phyloP scores from a whole-genome alignment of 2,797 vertebrate genomes.

The Odontamblyopus lacepedii region DNA sequence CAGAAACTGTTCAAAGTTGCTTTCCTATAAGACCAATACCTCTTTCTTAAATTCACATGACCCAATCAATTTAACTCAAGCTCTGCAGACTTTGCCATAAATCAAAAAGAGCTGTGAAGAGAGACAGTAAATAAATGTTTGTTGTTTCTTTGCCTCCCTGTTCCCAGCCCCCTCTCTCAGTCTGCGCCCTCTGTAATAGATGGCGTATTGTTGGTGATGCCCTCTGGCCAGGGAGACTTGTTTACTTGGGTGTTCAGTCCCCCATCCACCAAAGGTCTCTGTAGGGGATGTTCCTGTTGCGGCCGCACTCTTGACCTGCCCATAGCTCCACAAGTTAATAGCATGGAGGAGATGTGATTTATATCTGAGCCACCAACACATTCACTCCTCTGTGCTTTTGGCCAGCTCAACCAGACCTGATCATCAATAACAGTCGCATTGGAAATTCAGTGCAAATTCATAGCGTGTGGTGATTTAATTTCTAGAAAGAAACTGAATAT shows the following conservation, averaged over 20 bases:
- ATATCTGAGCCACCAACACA: constrained; percentile 73
- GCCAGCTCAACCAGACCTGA: constrained; percentile 51
- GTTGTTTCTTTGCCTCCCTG: constrained; percentile 68
- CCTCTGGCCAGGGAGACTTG: constrained; percentile 77
- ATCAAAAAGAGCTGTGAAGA: constrained; percentile 70
- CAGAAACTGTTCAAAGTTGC: constrained; percentile 31
- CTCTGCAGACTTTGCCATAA: constrained; percentile 60
- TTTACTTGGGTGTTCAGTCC: constrained; percentile 75
- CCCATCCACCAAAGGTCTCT: constrained; percentile 70
- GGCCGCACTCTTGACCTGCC: constrained; percentile 65
- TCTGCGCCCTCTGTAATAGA: constrained; percentile 71
- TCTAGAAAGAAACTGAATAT: constrained; percentile 53
- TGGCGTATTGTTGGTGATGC: constrained; percentile 71
- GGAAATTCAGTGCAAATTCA: constrained; percentile 71
- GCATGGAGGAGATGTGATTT: constrained; percentile 72
- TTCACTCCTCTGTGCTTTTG: constrained; percentile 65
- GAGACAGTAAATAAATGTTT: constrained; percentile 79
- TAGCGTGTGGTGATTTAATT: constrained; percentile 64
- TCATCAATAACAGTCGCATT: constrained; percentile 78
- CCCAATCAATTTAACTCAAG: constrained; percentile 71
- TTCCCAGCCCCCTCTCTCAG: constrained; percentile 62
- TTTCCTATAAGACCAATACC: constrained; percentile 35
- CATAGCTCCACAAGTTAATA: constrained; percentile 74
- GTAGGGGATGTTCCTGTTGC: constrained; percentile 74
- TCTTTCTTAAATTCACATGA: constrained; percentile 61